These are phyloP conservation scores for Cotesia congregata DNA, from an alignment of 2,888 invertebrate species.

Conservation along the genomic window DNA sequence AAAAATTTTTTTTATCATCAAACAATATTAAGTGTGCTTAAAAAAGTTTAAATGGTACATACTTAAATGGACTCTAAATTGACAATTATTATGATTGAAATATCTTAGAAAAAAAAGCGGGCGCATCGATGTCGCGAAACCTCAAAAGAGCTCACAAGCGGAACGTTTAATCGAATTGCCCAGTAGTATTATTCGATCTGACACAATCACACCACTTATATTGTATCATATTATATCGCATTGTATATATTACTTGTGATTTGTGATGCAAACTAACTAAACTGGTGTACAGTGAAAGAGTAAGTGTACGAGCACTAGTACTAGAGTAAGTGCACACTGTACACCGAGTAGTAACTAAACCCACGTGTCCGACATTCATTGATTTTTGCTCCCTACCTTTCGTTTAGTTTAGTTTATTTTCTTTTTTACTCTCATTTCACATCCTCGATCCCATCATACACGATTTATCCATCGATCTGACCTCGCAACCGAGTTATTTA, in stretches of 20 bases:
- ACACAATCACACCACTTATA: conserved; percentile 49
- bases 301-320: conserved; percentile 13
- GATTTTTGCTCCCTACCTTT: background rate
- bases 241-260: background rate
- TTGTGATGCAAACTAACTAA: background rate
- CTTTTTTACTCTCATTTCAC: background rate
- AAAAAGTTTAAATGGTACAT: background rate
- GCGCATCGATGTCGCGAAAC: conserved; percentile 9
- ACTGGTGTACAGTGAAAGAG: conserved; percentile 3
- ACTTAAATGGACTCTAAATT: background rate
- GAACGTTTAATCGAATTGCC: conserved; percentile 56
- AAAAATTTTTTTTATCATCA: background rate
- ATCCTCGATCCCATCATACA: background rate
- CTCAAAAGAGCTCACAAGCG: conserved; percentile 13
- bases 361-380: conserved; percentile 41
- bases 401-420: conserved; percentile 41
- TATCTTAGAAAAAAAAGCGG: background rate
- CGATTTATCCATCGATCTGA: background rate
- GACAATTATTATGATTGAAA: background rate
- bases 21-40: background rate
- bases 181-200: conserved; percentile 54
- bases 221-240: conserved; percentile 48
- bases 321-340: conserved; percentile 14
- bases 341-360: conserved; percentile 29
- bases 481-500: conserved; percentile 1